These are phyloP conservation scores for Notocelia uddmanniana DNA, from an alignment of 2,888 invertebrate genomes.

Conservation along the genomic window DNA sequence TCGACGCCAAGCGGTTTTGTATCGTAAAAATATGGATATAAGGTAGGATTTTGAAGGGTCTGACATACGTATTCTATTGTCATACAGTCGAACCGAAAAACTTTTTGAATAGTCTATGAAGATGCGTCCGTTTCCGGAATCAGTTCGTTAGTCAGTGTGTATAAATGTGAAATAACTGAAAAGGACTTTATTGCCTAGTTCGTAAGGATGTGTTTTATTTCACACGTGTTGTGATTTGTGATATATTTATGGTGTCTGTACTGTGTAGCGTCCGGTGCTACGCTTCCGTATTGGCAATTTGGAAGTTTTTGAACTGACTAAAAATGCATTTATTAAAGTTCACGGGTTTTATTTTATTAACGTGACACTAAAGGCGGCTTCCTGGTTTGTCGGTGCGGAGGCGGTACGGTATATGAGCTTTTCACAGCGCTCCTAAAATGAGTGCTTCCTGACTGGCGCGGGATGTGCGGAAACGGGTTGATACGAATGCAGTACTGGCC, in stretches of 20 bases:
- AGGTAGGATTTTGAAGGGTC: neutral
- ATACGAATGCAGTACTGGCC: too few relatives aligned
- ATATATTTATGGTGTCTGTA: neutral
- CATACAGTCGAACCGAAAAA: slow-evolving; percentile 43
- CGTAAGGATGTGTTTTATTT: neutral
- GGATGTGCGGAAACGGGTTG: too few relatives aligned
- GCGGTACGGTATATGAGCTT: too few relatives aligned
- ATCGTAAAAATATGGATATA: neutral
- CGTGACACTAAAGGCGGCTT: too few relatives aligned
- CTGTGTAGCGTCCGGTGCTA: slow-evolving; percentile 12
- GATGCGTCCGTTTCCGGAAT: slow-evolving; percentile 49
- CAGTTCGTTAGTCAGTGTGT: slow-evolving; percentile 53
- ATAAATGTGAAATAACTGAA: slow-evolving; percentile 32
- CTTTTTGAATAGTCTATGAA: slow-evolving; percentile 54
- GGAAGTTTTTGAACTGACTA: slow-evolving; percentile 12
- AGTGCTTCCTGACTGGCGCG: too few relatives aligned
- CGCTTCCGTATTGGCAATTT: slow-evolving; percentile 32
- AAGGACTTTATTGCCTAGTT: neutral
- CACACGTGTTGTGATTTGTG: neutral
- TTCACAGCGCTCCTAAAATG: too few relatives aligned
- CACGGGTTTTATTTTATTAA: neutral
- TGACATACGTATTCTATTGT: neutral
- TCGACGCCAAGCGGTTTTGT: neutral
- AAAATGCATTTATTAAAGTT: slow-evolving; percentile 24
- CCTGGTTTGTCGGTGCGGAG: too few relatives aligned